These are phyloP conservation scores for Bombus difficillimus DNA, from an alignment of 1,140 invertebrate species.

Conservation along the genomic window DNA sequence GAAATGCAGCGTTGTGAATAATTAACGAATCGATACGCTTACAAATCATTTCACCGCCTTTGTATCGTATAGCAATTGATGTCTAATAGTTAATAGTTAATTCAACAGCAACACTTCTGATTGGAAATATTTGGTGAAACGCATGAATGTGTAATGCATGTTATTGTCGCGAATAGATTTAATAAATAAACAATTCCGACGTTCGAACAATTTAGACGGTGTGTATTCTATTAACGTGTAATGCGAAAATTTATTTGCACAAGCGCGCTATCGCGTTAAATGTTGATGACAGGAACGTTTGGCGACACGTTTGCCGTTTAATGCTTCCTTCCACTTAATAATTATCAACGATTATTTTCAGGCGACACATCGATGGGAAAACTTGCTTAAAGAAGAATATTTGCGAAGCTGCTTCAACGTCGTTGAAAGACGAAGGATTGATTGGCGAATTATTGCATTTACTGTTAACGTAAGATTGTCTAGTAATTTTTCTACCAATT, in stretches of 20 bases:
- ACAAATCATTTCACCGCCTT: background rate
- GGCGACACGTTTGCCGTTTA: background rate
- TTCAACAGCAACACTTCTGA: background rate
- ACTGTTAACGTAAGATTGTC: slow-evolving; percentile 80
- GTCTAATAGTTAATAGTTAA: background rate
- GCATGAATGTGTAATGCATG: background rate
- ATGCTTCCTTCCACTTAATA: background rate
- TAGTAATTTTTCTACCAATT: background rate
- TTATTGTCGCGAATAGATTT: background rate
- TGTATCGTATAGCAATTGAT: background rate
- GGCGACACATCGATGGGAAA: slow-evolving; percentile 72
- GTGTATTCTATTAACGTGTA: background rate
- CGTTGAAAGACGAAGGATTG: slow-evolving; percentile 81
- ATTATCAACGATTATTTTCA: slow-evolving; percentile 40
- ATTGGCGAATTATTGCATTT: slow-evolving; percentile 82
- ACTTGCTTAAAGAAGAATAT: slow-evolving; percentile 81
- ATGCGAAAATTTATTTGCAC: background rate
- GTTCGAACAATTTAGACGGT: background rate
- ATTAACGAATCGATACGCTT: background rate
- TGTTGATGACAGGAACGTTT: background rate
- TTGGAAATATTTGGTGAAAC: background rate
- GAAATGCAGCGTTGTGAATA: background rate
- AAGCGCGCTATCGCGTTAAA: background rate
- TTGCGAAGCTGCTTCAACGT: slow-evolving; percentile 80
- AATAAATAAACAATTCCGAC: background rate